phyloP scores from a whole-genome alignment of 2,888 invertebrate genomes.

The Microchrysa polita region DNA sequence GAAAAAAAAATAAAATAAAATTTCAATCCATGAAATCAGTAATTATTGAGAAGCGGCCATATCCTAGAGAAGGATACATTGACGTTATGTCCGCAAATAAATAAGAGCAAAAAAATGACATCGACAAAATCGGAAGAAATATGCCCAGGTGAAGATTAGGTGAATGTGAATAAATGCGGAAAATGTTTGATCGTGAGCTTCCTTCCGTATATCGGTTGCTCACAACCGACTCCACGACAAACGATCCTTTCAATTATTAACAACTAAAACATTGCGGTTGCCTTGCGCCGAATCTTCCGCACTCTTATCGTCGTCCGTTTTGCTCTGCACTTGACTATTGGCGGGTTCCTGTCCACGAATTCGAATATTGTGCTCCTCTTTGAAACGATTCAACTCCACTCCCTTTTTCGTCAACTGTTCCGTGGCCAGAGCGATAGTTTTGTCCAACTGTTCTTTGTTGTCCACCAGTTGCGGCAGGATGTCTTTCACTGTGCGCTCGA shows the following conservation, averaged over 20 bases:
- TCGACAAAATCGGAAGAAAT: neutral
- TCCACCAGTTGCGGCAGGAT: constrained; percentile 84
- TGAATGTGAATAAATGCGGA: neutral
- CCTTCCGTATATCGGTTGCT: too few species aligned
- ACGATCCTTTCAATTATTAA: constrained; percentile 31
- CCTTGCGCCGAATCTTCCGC: constrained; percentile 54
- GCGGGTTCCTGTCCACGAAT: constrained; percentile 74
- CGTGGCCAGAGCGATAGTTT: constrained; percentile 80
- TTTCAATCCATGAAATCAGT: too few species aligned
- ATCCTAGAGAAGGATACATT: too few species aligned
- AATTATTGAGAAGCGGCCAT: too few species aligned
- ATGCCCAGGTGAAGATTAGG: neutral
- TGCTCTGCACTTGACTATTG: constrained; percentile 56
- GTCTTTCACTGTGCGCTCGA: constrained; percentile 91
- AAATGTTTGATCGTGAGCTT: neutral
- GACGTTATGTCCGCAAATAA: too few species aligned
- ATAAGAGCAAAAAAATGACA: too few species aligned
- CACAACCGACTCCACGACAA: neutral
- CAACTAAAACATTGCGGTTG: constrained; percentile 70
- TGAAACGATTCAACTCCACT: constrained; percentile 88
- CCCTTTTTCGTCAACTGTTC: constrained; percentile 88
- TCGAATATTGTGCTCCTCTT: constrained; percentile 88
- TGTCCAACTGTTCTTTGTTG: constrained; percentile 82
- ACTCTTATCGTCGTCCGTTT: constrained; percentile 47
- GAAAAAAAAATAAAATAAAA: neutral